Evolutionary conservation across 2,113 vertebrate genomes (phyloP), one percentile per base, ranked within the genome.

Genomic region (Notothenia rossii): DNA sequence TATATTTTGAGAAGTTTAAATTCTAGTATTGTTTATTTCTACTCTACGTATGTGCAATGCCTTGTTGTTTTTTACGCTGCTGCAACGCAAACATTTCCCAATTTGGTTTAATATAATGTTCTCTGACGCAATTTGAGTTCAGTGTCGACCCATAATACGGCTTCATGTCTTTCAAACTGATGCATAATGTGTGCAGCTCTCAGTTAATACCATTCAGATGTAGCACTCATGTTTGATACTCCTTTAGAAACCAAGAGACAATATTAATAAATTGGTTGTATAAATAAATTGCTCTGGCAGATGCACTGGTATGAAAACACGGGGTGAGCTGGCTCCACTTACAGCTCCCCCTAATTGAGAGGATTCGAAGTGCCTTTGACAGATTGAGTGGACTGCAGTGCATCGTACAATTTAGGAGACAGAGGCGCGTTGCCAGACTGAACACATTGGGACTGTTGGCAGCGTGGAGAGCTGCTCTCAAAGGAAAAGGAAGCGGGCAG

Each of bases 321-420:
- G 49, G 64, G 59, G 69, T 65, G 80, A 79, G 76, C 77, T 78
- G 84, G 74, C 84, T 51, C 12, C 68, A 29, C 66, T 73, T 60
- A 86, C 48, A 56, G 84, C 77, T 61, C 7, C 68, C 49, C 12
- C 82, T 89, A 88, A 86, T 86, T 86, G 84, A 83, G 84, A 75
- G 79, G 82, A 69, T 68, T 84, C 72, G 33, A 55, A 58, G 79
- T 11, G 49, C 66, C 66, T 85, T 77, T 75, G 76, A 85, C 65
- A 80, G 86, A 75, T 3, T 66, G 84, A 86, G 79, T 70, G 77
- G 84, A 79, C 86, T 76, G 77, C 67, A 60, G 75, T 10, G 77
- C 82, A 4, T 69, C 10, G 70, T 51, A 51, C 51, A 58, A 77
- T 86, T 75, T 48, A 86, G 75, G 15, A 14, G 76, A 81, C 17